Conservation (phyloP, 2,888 invertebrate species). For the Ochropleura plecta region DNA sequence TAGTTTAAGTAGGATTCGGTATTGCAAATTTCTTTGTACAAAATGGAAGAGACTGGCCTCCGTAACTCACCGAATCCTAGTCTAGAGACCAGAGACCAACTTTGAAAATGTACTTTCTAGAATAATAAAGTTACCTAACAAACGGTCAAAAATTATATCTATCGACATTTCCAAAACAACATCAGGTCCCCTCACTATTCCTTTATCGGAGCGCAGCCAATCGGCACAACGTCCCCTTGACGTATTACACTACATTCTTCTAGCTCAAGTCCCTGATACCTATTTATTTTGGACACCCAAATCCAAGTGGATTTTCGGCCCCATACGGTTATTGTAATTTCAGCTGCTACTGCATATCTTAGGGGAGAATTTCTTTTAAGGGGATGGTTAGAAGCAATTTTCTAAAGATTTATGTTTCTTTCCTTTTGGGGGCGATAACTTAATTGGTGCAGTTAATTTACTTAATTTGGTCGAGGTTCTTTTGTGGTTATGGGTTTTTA, state of each 20-base stretch:
- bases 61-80: no score
- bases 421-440: constrained; percentile 25
- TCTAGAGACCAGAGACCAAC: no score
- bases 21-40: no score
- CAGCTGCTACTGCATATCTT: constrained; percentile 49
- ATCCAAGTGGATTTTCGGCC: constrained; percentile 74
- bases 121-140: no score
- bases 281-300: constrained; percentile 83
- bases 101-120: no score
- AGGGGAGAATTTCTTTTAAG: constrained; percentile 14
- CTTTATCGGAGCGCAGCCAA: constrained; percentile 80
- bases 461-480: constrained; percentile 10
- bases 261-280: constrained; percentile 80
- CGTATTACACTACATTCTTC: constrained; percentile 87
- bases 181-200: constrained; percentile 65
- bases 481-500: constrained; percentile 10
- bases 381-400: constrained; percentile 33
- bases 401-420: constrained; percentile 39
- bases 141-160: background rate
- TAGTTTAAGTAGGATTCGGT: no score
- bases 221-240: constrained; percentile 80
- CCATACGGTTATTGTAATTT: constrained; percentile 69
- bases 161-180: constrained; percentile 36
- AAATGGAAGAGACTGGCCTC: no score
- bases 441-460: constrained; percentile 53